phyloP scores from a whole-genome alignment of 2,113 vertebrate genomes.

The Percopsis transmontana region DNA sequence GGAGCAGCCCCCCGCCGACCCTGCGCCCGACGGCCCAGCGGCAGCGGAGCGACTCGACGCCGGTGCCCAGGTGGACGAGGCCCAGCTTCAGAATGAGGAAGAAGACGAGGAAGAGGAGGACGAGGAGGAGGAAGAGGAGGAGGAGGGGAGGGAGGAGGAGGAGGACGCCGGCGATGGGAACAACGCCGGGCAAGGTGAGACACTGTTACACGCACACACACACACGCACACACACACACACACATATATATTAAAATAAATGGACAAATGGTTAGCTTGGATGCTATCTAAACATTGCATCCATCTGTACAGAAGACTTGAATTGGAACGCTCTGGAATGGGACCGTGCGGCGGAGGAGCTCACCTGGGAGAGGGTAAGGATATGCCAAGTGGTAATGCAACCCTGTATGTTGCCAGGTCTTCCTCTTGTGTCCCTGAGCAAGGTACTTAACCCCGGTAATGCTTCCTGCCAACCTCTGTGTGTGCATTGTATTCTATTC shows the following conservation, averaged over 20 bases:
- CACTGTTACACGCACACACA: not conserved
- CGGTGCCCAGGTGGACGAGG: conserved; percentile 38
- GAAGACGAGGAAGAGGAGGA: conserved; percentile 73
- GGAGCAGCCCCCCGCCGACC: conserved; percentile 29
- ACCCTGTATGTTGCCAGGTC: too few species aligned
- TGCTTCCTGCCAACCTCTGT: not conserved
- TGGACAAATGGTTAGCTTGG: not conserved
- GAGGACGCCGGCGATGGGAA: conserved; percentile 90
- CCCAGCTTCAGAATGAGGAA: conserved; percentile 44
- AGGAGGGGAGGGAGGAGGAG: conserved; percentile 88
- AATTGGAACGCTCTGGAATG: conserved; percentile 98
- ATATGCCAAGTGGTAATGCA: conserved; percentile 3
- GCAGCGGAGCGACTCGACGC: conserved; percentile 35
- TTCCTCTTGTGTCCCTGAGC: too few species aligned
- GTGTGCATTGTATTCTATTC: too few species aligned
- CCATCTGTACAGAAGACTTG: conserved; percentile 85
- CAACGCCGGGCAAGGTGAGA: conserved; percentile 86
- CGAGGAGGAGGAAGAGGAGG: conserved; percentile 87
- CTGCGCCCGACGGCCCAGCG: conserved; percentile 7
- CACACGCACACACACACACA: conserved; percentile 1
- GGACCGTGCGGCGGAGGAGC: conserved; percentile 96
- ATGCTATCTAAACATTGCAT: conserved; percentile 21
- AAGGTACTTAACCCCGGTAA: not conserved
- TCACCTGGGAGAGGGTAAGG: conserved; percentile 94
- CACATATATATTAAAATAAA: not conserved